phyloP scores from a whole-genome alignment of 2,113 vertebrate genomes.

The Corvus moneduloides region DNA sequence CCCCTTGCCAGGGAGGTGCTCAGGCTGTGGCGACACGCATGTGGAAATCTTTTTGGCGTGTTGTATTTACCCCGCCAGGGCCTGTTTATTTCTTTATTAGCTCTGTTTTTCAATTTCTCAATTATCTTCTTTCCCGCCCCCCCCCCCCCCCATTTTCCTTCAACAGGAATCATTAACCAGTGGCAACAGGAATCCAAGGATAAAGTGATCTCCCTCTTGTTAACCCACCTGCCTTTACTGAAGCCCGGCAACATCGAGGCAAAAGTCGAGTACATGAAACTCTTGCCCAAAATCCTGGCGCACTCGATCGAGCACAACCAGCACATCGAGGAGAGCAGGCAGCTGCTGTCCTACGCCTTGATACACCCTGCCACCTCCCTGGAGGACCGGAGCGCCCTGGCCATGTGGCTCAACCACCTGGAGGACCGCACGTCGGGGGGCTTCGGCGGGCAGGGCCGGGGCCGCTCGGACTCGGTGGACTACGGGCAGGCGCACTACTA shows the following conservation, averaged over 20 bases:
- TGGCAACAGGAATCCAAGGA: conserved; percentile 97
- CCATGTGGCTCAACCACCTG: conserved; percentile 97
- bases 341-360: conserved; percentile 95
- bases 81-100: background rate
- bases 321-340: conserved; percentile 95
- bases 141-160: background rate
- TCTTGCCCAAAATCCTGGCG: conserved; percentile 93
- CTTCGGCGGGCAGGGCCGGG: conserved; percentile 74
- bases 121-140: background rate
- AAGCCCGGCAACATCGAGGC: conserved; percentile 95
- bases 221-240: conserved; percentile 94
- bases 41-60: background rate
- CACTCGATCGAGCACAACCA: conserved; percentile 97
- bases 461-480: conserved; percentile 88
- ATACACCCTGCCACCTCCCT: conserved; percentile 96
- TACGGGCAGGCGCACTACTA: conserved; percentile 87
- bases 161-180: conserved; percentile 91
- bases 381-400: conserved; percentile 92
- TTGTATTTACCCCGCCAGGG: background rate
- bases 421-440: conserved; percentile 89
- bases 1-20: background rate
- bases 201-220: conserved; percentile 90
- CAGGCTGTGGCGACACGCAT: fast-evolving
- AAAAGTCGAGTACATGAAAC: conserved; percentile 96
- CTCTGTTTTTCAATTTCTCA: background rate